Base-by-base conservation (phyloP, 35 echinoderm and acorn worm species). In the Holothuria glaberrima region DNA sequence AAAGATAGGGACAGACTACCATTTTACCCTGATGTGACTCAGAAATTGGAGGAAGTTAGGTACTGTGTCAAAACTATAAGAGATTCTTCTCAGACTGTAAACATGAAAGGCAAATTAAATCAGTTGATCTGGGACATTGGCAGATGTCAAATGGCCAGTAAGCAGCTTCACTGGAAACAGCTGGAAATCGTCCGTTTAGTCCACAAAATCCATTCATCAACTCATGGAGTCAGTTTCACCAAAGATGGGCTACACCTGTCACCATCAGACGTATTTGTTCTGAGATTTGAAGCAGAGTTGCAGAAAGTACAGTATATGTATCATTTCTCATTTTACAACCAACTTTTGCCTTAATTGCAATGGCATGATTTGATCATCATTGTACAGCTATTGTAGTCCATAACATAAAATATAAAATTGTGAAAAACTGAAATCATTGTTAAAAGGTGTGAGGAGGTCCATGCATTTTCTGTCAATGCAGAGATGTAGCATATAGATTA, bases 81-180 rank as follows among this genome's bases (percentile, higher is more conserved):
- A 61, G 35, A 84, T 21, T 28, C 28, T 9, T 6, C 52, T 17
- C 52, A 31, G 28, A 31, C 20, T 12, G 46, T 33, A 18, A 9
- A n/a, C 1, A 3, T 82, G 6, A 54, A 84, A 22, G 54, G 58
- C 33, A 24, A 61, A 28, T 38, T 84, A 7, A 84, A 84, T 1
- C 25, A 30, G 57, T 57, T 84, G 30, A 30, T 84, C 6, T 84
- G 80, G 80, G 58, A 61, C n/a, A 36, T 84, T 10, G 80, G 80
- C 30, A 59, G 27, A 32, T 84, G 80, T 63, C 24, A 56, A 63
- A 61, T 84, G 58, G 80, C 80, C 16, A 84, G 46, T 61, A 84
- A 84, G 46, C 27, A 36, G 24, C 31, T 63, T 48, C 58, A 84
- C 57, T 84, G 80, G 80, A 84, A 84, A 24, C 54, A 84, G 31